Base-by-base conservation (phyloP, 2,113 vertebrate species). In the Trichechus manatus region DNA sequence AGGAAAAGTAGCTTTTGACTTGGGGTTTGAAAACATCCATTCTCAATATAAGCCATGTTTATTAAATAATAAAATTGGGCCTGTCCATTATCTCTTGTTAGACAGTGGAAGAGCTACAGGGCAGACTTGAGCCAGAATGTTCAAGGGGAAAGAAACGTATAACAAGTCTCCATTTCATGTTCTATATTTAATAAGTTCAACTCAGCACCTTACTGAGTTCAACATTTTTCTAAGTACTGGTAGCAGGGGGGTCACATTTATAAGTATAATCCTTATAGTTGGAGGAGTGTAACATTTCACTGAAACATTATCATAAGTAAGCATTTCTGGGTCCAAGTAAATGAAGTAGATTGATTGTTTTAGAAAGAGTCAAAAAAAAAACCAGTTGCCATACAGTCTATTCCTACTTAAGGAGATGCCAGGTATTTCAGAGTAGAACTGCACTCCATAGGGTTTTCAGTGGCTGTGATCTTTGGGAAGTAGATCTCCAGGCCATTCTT, bases 181-280 rank as follows among this genome's bases (percentile, higher is more conserved):
- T 96, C 83, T 87, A 19, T 87, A 84, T 93, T 96, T 92, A 70
- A 89, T 92, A 59, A 31, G 47, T 27, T 83, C 80, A 75, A 0
- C 14, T 80, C 44, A 63, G 86, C 50, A 19, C 44, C 29, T 39
- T 27, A 6, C 36, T 47, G 72, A 77, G 93, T 27, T 81, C 8
- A 3, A 31, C 31, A 0, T 31, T 74, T 94, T 83, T 36, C 80
- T 96, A 77, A 72, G 84, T 44, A 70, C 31, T 44, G 19, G 36
- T 29, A 25, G 0, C n/a, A 11, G 11, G 2, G 14, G n/a, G 9
- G 47, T 94, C 36, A 80, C 70, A 93, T 96, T 96, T 89, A 42
- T 70, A 64, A 90, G 70, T 72, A 7, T 63, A 56, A 66, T 70
- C 61, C 42, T 44, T 44, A 0, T 63, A 42, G 27, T 14, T 14